Percentiles rank a stretch among this genome's conserved stretches.
Conservation (phyloP, 2,797 vertebrate genomes). For the Limosa lapponica region DNA sequence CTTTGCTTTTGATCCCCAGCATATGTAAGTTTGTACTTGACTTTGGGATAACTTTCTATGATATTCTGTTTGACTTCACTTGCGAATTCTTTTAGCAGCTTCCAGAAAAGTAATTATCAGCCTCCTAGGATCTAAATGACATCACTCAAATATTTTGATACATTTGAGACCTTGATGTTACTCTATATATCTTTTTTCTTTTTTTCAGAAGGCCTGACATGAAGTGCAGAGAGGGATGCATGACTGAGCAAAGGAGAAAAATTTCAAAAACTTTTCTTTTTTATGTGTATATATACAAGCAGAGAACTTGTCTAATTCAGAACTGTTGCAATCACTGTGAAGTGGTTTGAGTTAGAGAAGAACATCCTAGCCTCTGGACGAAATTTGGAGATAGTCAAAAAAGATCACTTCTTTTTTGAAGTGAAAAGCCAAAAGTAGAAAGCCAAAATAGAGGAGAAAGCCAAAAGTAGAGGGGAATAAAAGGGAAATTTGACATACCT, state of each 20-base stretch:
- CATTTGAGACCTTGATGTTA: background rate
- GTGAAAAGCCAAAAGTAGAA: background rate
- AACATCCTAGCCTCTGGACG: accelerated
- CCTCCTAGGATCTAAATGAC: background rate
- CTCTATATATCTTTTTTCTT: background rate
- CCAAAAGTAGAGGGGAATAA: background rate
- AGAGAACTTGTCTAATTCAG: background rate
- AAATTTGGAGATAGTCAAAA: background rate
- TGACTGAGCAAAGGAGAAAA: background rate
- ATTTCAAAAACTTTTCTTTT: background rate
- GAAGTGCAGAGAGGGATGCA: background rate
- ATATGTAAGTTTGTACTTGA: background rate
- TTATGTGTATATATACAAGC: background rate
- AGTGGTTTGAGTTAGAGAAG: background rate
- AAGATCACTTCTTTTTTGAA: background rate
- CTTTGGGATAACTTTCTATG: background rate
- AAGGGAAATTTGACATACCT: background rate
- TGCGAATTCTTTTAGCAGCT: background rate
- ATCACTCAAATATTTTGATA: background rate
- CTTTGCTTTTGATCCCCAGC: background rate
- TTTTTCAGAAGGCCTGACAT: background rate
- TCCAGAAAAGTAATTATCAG: background rate
- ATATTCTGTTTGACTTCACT: background rate
- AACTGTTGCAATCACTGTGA: background rate
- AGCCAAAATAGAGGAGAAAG: background rate